Base-by-base conservation (phyloP, 2,113 vertebrate species). In the Dicerorhinus sumatrensis region DNA sequence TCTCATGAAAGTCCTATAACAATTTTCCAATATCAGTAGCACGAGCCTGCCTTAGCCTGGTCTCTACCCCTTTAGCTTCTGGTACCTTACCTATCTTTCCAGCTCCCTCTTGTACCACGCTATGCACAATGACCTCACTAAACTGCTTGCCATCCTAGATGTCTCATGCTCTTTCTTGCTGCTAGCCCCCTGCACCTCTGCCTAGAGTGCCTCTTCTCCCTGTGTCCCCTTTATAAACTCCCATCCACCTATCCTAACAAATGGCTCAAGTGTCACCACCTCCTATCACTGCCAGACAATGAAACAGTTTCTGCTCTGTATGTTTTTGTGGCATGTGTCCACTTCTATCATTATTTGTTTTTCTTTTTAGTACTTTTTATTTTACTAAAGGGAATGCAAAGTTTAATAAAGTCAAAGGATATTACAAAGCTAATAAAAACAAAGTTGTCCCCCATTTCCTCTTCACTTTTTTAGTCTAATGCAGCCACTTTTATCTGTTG, bases 301-400 rank as follows among this genome's bases (percentile, higher is more conserved):
- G 48, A 42, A 80, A 46, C 39, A 82, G 4, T 60, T 86, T 8
- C 7, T 3, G 8, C 56, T 73, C 77, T 36, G 18, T 39, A 23
- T 46, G 72, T 84, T 62, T 79, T 80, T 56, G 20, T 65, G 23
- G 9, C 31, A 16, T 56, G 46, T 84, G 25, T 79, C 46, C 36
- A 79, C 11, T 48, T 83, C 27, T 96, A 1, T 72, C n/a, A 51
- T 63, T 81, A 23, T 73, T 73, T 91, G 48, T 56, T 91, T 94
- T 67, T 81, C 25, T 51, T 75, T 77, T 20, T 88, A 82, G 25
- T 29, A 69, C 20, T 31, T 54, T 63, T 65, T 80, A 25, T 72
- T 92, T 95, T 86, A 90, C 65, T 58, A 85, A 93, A 79, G 39
- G 27, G 58, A 90, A 60, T 85, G 67, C 21, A 85, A 31, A 56